Evolutionary conservation across 1,140 invertebrate species (phyloP).

Genomic region (Panagrolaimus sp.): DNA sequence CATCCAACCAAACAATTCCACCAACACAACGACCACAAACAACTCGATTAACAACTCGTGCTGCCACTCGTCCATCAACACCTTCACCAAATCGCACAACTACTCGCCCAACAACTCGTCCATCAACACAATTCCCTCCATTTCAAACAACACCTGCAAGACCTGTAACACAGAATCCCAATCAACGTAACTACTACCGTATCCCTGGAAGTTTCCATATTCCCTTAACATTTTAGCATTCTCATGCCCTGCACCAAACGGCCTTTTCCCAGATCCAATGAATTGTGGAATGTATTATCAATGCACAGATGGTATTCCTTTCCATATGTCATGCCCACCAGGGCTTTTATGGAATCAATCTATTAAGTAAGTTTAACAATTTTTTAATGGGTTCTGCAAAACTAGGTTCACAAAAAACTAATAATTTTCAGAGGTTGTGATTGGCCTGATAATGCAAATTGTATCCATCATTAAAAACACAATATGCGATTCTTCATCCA

Average conservation of each 20-base stretch:
- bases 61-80: neutral
- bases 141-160: neutral
- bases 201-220: no score
- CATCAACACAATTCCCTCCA: no score
- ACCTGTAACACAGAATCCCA: neutral
- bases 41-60: no score
- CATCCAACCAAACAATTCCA: no score
- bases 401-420: no score
- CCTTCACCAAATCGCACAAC: neutral
- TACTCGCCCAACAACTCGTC: neutral
- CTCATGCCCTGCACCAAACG: neutral
- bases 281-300: neutral
- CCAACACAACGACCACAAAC: no score
- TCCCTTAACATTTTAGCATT: neutral
- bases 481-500: no score
- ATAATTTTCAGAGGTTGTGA: neutral
- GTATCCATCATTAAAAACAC: neutral
- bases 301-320: neutral
- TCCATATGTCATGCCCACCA: neutral
- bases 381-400: no score
- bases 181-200: neutral
- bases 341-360: conserved; percentile 3
- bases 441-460: neutral
- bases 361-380: neutral
- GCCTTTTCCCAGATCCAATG: neutral